Evolutionary conservation across 2,888 invertebrate species (phyloP), one percentile per base, ranked within the genome.

Genomic region (Drosophila birchii): DNA sequence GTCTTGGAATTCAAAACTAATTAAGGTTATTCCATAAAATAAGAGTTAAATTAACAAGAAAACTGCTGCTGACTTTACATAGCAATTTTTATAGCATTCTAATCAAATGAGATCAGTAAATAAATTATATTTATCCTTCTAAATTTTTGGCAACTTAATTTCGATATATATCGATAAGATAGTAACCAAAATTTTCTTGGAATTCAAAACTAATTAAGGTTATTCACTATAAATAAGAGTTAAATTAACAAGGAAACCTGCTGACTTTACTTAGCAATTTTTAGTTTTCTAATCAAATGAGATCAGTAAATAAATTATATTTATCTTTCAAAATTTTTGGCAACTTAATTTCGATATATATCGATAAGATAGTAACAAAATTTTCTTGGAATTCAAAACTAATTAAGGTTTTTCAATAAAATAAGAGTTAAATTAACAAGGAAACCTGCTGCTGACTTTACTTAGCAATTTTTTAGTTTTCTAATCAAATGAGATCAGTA

Each of bases 1-100:
- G 34, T 23, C 9, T 51, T 51, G 20, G 36, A 51, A 36, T 16
- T 51, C 5, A 0, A 20, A 9, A 36, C 6, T 9, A 16, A 23
- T 34, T 51, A 34, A 16, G 34, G 51, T 51, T 20, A 20, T 51
- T 36, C 34, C n/a, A n/a, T n/a, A 45, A 45, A 26, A 44, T 44
- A 9, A 8, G 39, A 7, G 34, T 4, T 0, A 39, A 39, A 39
- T n/a, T 7, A n/a, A 9, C n/a, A 39, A n/a, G n/a, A 3, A 18
- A 18, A 41, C 11, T n/a, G n/a, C 9, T 38, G 38, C 38, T 38
- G 16, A n/a, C 16, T 38, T 7, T 38, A 16, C 0, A 8, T 29
- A 8, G 29, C 7, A 38, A 16, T 6, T 16, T 16, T 38, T 38
- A n/a, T n/a, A n/a, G 29, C 8, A 8, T 29, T 29, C 29, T 7